Evolutionary conservation across 2,113 vertebrate genomes (phyloP).

Genomic region (Nestor notabilis): DNA sequence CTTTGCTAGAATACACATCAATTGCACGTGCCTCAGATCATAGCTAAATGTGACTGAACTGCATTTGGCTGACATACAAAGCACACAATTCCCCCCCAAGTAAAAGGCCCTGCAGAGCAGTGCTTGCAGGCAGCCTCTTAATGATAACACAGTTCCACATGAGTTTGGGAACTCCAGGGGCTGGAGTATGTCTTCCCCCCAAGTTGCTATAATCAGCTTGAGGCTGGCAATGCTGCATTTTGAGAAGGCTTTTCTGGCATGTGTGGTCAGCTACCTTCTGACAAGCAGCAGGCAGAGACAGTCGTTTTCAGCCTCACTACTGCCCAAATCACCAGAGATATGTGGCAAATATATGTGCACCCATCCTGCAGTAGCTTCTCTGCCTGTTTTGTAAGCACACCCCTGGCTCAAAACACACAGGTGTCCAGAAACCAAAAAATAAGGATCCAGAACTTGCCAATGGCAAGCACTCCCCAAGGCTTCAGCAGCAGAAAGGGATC

Average conservation of each 20-base stretch:
- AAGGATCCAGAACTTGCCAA: not conserved
- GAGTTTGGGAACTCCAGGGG: not conserved
- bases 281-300: not conserved
- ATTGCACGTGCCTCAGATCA: not conserved
- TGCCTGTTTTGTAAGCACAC: not conserved
- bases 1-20: constrained; percentile 25
- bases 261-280: not conserved
- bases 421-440: not conserved
- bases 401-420: not conserved
- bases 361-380: not conserved
- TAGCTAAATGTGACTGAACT: not conserved
- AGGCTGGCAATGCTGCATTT: not conserved
- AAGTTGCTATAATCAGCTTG: not conserved
- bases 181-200: not conserved
- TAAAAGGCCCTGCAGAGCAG: not conserved
- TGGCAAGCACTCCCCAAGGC: not conserved
- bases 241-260: not conserved
- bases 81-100: not conserved
- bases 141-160: not conserved
- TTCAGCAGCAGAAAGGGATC: not conserved
- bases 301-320: not conserved
- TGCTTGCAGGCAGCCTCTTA: not conserved
- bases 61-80: not conserved
- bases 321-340: not conserved
- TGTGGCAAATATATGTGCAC: not conserved